Conservation (phyloP, 2,113 vertebrate species). For the Emydura subglobosa region DNA sequence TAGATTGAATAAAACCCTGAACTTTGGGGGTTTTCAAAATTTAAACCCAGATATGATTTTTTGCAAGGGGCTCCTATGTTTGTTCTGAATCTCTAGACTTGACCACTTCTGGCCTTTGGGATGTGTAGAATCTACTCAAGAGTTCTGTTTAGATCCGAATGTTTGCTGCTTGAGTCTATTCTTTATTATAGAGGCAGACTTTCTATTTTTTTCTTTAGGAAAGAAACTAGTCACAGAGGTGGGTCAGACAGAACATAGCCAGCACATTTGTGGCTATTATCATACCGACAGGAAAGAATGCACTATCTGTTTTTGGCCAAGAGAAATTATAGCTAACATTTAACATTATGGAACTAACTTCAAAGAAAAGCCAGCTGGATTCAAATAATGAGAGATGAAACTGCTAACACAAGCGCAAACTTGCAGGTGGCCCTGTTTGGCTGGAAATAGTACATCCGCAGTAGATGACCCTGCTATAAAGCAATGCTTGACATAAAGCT, state of each 20-base stretch:
- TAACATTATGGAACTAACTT: slow-evolving; percentile 74
- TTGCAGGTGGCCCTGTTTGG: slow-evolving; percentile 76
- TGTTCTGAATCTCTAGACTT: background rate
- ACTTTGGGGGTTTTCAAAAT: background rate
- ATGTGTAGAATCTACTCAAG: background rate
- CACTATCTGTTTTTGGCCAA: slow-evolving; percentile 62
- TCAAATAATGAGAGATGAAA: slow-evolving; percentile 69
- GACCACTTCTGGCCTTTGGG: rapidly evolving
- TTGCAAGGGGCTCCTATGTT: background rate
- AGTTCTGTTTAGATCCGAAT: background rate
- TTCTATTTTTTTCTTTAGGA: background rate
- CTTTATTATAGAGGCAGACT: background rate
- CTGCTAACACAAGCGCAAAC: slow-evolving; percentile 76
- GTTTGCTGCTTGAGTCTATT: background rate
- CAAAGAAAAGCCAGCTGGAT: slow-evolving; percentile 81
- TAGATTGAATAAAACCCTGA: background rate
- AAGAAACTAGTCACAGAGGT: background rate
- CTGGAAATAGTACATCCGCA: slow-evolving; percentile 32
- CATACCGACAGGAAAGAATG: slow-evolving; percentile 75
- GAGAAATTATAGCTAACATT: slow-evolving; percentile 78
- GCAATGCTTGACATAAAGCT: background rate
- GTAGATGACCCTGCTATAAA: background rate
- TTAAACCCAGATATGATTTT: rapidly evolving
- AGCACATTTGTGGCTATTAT: slow-evolving; percentile 64
- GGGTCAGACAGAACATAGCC: slow-evolving; percentile 51